Percentiles rank a stretch among this genome's conserved stretches.
phyloP scores from a whole-genome alignment of 2,797 vertebrate genomes.

The Lagocephalus sceleratus region DNA sequence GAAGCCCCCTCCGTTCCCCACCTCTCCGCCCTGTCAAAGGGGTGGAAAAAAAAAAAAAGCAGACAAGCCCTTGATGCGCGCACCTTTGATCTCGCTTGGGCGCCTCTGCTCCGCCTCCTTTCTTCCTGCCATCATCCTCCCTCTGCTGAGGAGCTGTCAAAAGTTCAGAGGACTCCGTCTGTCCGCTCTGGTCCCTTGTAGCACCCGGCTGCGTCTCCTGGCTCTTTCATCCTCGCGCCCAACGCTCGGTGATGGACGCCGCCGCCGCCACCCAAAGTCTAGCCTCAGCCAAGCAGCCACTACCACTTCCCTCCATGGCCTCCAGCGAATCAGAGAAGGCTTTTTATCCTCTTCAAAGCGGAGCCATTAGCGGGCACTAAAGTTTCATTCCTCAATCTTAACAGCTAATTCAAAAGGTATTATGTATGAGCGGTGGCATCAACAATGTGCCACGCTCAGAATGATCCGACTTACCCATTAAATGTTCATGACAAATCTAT shows the following conservation, averaged over 20 bases:
- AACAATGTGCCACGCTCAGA: conserved; percentile 19
- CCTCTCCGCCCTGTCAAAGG: conserved; percentile 37
- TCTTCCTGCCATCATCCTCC: conserved; percentile 25
- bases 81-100: conserved; percentile 58
- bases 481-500: conserved; percentile 24
- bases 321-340: conserved; percentile 16
- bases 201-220: conserved; percentile 12
- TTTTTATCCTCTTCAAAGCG: conserved; percentile 31
- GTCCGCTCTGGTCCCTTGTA: conserved; percentile 20
- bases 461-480: conserved; percentile 19
- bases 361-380: conserved; percentile 26
- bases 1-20: conserved; percentile 4
- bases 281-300: background rate
- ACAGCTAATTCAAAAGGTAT: conserved; percentile 18
- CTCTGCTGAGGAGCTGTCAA: conserved; percentile 35
- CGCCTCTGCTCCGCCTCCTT: conserved; percentile 37
- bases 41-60: conserved; percentile 2
- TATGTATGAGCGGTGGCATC: background rate
- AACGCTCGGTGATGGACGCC: conserved; percentile 1
- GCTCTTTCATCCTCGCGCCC: conserved; percentile 35
- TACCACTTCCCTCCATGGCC: conserved; percentile 7
- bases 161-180: conserved; percentile 30
- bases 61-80: conserved; percentile 53
- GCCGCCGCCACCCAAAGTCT: conserved; percentile 12
- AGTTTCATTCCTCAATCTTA: conserved; percentile 40